Evolutionary conservation across 2,888 invertebrate genomes (phyloP), one percentile per base, ranked within the genome.

Genomic region (Cordilura impudica): DNA sequence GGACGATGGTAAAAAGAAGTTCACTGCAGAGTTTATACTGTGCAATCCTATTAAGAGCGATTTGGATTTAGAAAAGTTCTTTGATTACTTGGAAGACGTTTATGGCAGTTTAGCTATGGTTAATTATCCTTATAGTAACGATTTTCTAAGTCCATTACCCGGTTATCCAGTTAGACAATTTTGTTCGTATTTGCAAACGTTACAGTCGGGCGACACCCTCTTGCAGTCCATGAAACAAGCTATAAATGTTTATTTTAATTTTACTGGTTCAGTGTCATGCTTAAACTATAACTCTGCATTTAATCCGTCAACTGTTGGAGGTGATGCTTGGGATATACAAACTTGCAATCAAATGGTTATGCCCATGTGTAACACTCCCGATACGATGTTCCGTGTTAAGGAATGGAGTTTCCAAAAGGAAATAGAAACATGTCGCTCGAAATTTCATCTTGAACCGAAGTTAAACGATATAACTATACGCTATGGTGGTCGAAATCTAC

Each of bases 341-440:
- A 92, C 95, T 0, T 99, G 99, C 87, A 97, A 97, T 21, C 98
- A 99, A 90, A 97, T 99, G 95, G 94, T 98, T 76, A 97, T 98
- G 96, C 98, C 98, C 0, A 94, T 95, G 91, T 98, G 98, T 89
- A 91, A 93, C 7, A 95, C 94, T 45, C 89, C 91, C 1, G 91
- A 92, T 8, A 97, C 96, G 85, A 97, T 99, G 95, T 98, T 97
- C 87, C 95, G 95, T 85, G 92, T 93, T 1, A 81, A 85, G 0
- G 86, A 91, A 0, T 98, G 97, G 97, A 92, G 96, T 90, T 91
- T 94, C 65, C 91, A 92, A 1, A 84, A 90, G 19, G 95, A 91
- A 85, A 90, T 94, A 0, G 92, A 93, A 0, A 90, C 91, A 0
- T 99, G 99, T 88, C 91, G 91, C 78, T 91, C 92, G 83, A 92